phyloP scores from a whole-genome alignment of 1,140 invertebrate species.

The Lepidurus arcticus region DNA sequence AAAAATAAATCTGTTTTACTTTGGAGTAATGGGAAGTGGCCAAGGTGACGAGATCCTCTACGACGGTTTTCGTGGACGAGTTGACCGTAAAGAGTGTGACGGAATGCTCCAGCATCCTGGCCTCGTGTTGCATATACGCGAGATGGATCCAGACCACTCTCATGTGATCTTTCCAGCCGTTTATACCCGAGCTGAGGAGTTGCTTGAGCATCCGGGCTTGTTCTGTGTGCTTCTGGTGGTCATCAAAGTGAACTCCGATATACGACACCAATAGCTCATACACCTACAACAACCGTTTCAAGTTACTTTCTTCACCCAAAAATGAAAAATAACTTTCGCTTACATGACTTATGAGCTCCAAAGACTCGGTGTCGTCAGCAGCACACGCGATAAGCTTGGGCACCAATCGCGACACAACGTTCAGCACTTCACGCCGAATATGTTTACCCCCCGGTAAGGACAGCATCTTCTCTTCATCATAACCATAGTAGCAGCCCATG shows the following conservation, averaged over 20 bases:
- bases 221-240: conserved; percentile 52
- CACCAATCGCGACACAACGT: background rate
- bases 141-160: conserved; percentile 59
- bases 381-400: background rate
- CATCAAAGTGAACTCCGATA: conserved; percentile 51
- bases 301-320: background rate
- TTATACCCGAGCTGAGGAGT: conserved; percentile 55
- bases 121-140: conserved; percentile 60
- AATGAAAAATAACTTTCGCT: background rate
- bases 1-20: conserved; percentile 43
- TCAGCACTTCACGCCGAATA: background rate
- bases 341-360: conserved; percentile 45
- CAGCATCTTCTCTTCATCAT: conserved; percentile 25
- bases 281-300: conserved; percentile 47
- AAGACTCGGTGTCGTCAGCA: conserved; percentile 65
- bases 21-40: conserved; percentile 63
- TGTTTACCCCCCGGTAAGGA: background rate
- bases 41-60: conserved; percentile 58
- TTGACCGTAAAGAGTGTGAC: conserved; percentile 44
- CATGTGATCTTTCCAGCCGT: conserved; percentile 55
- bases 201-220: conserved; percentile 50
- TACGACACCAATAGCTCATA: conserved; percentile 56
- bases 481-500: conserved; percentile 30
- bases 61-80: conserved; percentile 54
- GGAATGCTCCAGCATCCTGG: conserved; percentile 47